Conservation (phyloP, 2,888 invertebrate species). For the Chaetoderma sp. region DNA sequence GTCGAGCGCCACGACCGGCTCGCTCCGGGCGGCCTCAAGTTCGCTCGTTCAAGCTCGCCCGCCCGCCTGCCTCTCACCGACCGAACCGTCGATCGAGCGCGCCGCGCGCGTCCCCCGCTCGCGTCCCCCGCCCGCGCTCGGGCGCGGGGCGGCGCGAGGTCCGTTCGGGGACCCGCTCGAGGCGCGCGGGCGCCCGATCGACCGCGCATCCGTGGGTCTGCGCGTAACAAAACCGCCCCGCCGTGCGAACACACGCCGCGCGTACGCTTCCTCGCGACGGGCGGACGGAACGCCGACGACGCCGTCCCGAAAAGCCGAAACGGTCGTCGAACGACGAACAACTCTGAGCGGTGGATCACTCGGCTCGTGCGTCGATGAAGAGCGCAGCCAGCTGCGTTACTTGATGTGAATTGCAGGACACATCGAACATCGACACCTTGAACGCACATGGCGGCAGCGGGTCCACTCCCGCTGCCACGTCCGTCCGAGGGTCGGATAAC, state of each 20-base stretch:
- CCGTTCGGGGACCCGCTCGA: no score
- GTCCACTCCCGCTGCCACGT: conserved; percentile 64
- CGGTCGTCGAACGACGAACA: conserved; percentile 20
- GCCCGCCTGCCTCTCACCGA: background rate
- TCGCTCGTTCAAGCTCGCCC: background rate
- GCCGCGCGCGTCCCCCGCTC: no score
- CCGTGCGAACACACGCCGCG: background rate
- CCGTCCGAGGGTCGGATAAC: conserved; percentile 65
- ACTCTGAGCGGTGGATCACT: conserved; percentile 75
- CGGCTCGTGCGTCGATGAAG: conserved; percentile 76
- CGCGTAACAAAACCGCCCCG: no score
- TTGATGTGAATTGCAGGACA: conserved; percentile 71
- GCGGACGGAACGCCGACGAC: no score
- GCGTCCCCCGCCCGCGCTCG: no score
- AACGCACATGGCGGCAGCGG: conserved; percentile 75
- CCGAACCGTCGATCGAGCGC: no score
- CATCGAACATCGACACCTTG: conserved; percentile 76
- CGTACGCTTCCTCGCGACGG: background rate
- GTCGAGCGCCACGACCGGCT: no score
- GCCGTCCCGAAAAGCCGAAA: no score
- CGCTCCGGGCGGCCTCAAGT: no score
- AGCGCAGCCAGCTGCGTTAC: conserved; percentile 73
- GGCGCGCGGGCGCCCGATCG: background rate
- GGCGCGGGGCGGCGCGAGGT: no score
- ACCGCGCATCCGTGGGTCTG: no score